Evolutionary conservation across 2,797 vertebrate genomes (phyloP).

Genomic region (Sebastes vulpes): DNA sequence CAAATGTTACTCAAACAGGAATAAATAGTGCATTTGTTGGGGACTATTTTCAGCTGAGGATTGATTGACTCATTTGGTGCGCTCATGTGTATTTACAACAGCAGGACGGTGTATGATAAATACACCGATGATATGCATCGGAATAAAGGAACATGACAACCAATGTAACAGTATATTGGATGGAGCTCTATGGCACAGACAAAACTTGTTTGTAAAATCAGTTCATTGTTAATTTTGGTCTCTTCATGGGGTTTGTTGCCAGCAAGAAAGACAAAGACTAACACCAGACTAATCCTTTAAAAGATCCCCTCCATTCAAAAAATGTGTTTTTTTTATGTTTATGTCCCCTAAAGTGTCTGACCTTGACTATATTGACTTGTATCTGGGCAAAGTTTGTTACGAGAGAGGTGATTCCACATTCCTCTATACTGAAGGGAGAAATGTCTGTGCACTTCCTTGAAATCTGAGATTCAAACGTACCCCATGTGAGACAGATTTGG

Average conservation of each 20-base stretch:
- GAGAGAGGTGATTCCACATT: neutral
- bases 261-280: neutral
- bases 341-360: neutral
- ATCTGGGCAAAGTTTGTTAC: neutral
- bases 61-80: neutral
- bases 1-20: neutral
- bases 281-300: neutral
- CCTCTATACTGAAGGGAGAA: neutral
- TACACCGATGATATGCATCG: neutral
- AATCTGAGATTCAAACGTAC: neutral
- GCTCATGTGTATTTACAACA: neutral
- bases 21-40: neutral
- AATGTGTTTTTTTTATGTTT: too few species aligned
- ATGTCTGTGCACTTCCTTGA: neutral
- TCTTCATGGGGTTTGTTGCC: neutral
- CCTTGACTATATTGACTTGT: neutral
- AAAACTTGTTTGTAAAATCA: neutral
- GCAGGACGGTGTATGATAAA: neutral
- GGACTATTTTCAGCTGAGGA: neutral
- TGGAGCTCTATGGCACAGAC: neutral
- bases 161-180: neutral
- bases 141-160: neutral
- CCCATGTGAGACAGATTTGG: fast-evolving
- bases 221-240: neutral
- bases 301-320: too few species aligned